Percentiles rank a stretch among this genome's conserved stretches.
Conservation (phyloP, 2,797 vertebrate genomes). For the Sus cebifrons region DNA sequence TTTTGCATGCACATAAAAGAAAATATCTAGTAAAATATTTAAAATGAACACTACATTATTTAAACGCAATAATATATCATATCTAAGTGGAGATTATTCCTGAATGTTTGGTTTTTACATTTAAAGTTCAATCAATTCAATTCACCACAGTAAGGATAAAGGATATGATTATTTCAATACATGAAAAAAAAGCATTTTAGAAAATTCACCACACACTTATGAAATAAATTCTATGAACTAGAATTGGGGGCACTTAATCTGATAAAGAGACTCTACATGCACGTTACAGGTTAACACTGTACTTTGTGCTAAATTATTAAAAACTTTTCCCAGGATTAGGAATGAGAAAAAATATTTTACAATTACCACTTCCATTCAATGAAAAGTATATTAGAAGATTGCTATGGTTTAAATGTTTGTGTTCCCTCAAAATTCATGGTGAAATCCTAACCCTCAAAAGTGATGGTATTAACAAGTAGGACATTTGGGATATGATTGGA, state of each 20-base stretch:
- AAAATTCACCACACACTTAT: not conserved
- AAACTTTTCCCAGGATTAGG: not conserved
- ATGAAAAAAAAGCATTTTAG: not conserved
- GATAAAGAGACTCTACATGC: not conserved
- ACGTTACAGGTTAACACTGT: not conserved
- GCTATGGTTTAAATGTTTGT: not conserved
- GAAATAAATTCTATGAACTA: not conserved
- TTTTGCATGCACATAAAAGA: not conserved
- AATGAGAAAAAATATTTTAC: not conserved
- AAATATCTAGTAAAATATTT: conserved; percentile 32
- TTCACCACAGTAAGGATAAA: not conserved
- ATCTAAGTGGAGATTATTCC: not conserved
- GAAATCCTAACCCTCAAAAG: not conserved
- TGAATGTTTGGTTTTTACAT: not conserved
- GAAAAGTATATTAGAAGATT: not conserved
- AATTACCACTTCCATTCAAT: not conserved
- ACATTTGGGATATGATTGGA: not conserved
- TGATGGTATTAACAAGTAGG: too few relatives aligned
- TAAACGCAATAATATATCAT: not conserved
- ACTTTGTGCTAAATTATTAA: not conserved
- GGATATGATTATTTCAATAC: not conserved
- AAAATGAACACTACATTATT: conserved; percentile 1
- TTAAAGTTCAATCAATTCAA: not conserved
- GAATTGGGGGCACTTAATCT: not conserved
- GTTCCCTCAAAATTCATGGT: not conserved